Conservation (phyloP, 1,140 invertebrate genomes). For the Drosophila kohkoa region DNA sequence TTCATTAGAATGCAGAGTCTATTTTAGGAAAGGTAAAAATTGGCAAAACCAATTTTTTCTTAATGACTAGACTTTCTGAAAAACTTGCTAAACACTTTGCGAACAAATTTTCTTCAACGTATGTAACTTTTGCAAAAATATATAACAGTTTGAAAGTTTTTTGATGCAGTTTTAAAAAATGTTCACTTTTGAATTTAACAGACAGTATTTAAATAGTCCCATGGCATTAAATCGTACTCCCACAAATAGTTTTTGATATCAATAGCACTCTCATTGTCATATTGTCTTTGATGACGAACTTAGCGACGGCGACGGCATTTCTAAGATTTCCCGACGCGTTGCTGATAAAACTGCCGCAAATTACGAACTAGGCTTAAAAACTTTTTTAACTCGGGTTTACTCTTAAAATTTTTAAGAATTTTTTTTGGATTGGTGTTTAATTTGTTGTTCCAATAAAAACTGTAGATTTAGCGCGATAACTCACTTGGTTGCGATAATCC, state of each 20-base stretch:
- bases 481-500: slow-evolving; percentile 27
- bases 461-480: slow-evolving; percentile 21
- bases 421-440: background rate
- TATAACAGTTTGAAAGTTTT: too few species aligned
- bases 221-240: background rate
- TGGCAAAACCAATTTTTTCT: too few species aligned
- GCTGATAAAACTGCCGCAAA: background rate
- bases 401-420: background rate
- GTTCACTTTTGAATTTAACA: too few species aligned
- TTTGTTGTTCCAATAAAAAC: slow-evolving; percentile 2
- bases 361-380: background rate
- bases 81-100: too few species aligned
- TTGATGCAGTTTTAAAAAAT: too few species aligned
- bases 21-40: too few species aligned
- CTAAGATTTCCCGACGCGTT: slow-evolving; percentile 62
- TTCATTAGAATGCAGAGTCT: too few species aligned
- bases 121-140: too few species aligned
- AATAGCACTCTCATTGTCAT: background rate
- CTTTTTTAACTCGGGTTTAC: background rate
- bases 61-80: too few species aligned
- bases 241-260: slow-evolving; percentile 2
- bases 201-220: too few species aligned
- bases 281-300: slow-evolving; percentile 45
- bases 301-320: slow-evolving; percentile 65
- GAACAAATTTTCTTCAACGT: too few species aligned